These are phyloP conservation scores for Poeciliopsis gracilis DNA, from an alignment of 2,797 vertebrate genomes.

Conservation along the genomic window DNA sequence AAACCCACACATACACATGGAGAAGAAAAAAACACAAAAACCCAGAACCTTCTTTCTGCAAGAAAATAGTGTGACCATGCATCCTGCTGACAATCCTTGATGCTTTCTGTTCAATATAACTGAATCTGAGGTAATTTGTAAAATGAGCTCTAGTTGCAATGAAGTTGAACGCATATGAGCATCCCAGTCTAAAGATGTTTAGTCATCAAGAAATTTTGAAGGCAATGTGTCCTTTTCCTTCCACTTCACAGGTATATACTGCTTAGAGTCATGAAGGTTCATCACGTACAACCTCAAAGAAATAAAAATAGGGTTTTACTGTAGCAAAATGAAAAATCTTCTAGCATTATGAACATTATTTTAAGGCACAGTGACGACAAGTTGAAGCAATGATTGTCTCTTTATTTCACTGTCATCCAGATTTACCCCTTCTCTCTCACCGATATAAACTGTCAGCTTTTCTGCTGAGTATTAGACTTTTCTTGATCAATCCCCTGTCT, in stretches of 20 bases:
- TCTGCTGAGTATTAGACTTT: slow-evolving; percentile 44
- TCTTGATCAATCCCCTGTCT: slow-evolving; percentile 45
- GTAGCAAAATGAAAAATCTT: not conserved
- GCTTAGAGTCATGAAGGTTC: not conserved
- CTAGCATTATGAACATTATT: not conserved
- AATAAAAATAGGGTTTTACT: not conserved
- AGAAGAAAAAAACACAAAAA: not conserved
- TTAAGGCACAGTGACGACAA: slow-evolving; percentile 10
- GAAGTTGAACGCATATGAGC: not conserved
- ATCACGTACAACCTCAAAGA: not conserved
- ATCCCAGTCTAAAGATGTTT: not conserved
- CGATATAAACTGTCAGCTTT: slow-evolving; percentile 52
- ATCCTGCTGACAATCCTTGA: not conserved
- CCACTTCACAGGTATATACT: not conserved
- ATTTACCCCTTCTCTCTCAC: slow-evolving; percentile 55
- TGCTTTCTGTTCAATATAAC: not conserved
- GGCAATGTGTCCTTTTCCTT: not conserved
- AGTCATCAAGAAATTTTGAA: not conserved
- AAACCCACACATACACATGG: not conserved
- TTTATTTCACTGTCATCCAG: slow-evolving; percentile 44
- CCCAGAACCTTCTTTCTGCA: not conserved
- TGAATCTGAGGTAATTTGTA: not conserved
- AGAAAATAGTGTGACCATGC: too few species aligned
- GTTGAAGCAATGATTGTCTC: slow-evolving; percentile 33
- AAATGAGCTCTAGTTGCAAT: not conserved